Evolutionary conservation across 2,888 invertebrate genomes (phyloP), one percentile per base, ranked within the genome.

Genomic region (Rutpela maculata): DNA sequence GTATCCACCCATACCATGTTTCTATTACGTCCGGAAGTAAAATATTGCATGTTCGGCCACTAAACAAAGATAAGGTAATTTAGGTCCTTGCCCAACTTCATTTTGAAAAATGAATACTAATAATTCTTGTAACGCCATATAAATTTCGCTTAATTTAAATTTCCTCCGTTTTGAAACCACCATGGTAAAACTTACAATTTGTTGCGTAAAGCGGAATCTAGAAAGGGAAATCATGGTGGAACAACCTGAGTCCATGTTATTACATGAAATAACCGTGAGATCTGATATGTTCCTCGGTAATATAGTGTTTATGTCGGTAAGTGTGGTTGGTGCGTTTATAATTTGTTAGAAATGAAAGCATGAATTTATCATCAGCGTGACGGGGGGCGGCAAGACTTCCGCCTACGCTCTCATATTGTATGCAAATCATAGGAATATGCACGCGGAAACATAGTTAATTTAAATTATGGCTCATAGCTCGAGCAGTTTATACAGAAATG

Each of bases 351-450:
- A 85, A 84, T 83, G 83, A 83, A 84, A 82, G 82, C 82, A 75
- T 76, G 83, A 82, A 83, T 85, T 85, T 85, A 85, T 85, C 84
- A 84, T 83, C 78, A 78, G 79, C 78, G 79, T 77, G 81, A 81
- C 78, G 82, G 81, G 83, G 80, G 84, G 83, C 83, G 82, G 82
- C 81, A 79, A 78, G 72, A 81, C 85, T 86, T 86, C 86, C 86
- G 86, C 85, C 85, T 82, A 82, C 84, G 84, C 84, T 76, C 78
- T 80, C 81, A 81, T 83, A 84, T 85, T 85, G 85, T 85, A 85
- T 85, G 85, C 85, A 83, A 85, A 85, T 85, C 84, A 81, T 78
- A 80, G 81, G 81, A 83, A 83, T 83, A 83, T 84, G 82, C 84
- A 84, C 82, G 85, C 85, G 84, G 85, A 84, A 85, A 83, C 82